A percentile compares a stretch with the other conserved stretches of the same genome.
Evolutionary conservation across 92 coral and sea anemone species (phyloP).

Genomic region (Epizoanthus illoricatus): DNA sequence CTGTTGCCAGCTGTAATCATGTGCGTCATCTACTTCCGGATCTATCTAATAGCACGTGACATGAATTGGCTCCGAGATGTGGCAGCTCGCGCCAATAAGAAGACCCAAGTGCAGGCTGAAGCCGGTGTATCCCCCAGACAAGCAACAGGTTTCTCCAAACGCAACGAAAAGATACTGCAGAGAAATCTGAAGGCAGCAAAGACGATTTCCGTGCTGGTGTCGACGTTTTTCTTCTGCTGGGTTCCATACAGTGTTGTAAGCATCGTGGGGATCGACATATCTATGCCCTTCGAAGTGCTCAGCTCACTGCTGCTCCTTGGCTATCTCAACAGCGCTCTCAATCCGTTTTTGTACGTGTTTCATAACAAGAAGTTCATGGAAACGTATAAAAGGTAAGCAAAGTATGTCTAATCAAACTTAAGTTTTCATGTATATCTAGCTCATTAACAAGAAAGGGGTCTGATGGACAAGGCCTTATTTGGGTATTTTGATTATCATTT

Average conservation of each 20-base stretch:
- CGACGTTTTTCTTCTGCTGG: conserved; percentile 31
- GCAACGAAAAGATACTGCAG: conserved; percentile 28
- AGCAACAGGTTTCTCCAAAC: background rate
- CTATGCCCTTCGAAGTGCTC: background rate
- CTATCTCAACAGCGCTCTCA: conserved; percentile 32
- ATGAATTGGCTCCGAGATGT: conserved; percentile 22
- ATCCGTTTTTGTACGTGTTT: conserved; percentile 38
- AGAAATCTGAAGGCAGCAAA: conserved; percentile 35
- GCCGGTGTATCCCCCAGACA: background rate
- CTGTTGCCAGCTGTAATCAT: conserved; percentile 62
- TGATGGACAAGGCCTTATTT: too few relatives aligned
- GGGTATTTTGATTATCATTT: too few relatives aligned
- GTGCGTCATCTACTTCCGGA: conserved; percentile 61
- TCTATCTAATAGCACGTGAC: conserved; percentile 48
- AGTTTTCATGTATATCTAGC: background rate
- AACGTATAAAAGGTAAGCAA: conserved; percentile 23
- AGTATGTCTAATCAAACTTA: background rate
- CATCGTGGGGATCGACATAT: background rate
- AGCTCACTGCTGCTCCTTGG: conserved; percentile 8
- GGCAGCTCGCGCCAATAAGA: background rate
- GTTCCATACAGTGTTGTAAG: conserved; percentile 4
- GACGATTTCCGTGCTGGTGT: conserved; percentile 32
- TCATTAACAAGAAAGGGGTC: too few relatives aligned
- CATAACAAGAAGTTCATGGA: conserved; percentile 36
- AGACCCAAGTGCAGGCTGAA: background rate